These are phyloP conservation scores for Noctua pronuba DNA, from an alignment of 2,888 invertebrate genomes.

Conservation along the genomic window DNA sequence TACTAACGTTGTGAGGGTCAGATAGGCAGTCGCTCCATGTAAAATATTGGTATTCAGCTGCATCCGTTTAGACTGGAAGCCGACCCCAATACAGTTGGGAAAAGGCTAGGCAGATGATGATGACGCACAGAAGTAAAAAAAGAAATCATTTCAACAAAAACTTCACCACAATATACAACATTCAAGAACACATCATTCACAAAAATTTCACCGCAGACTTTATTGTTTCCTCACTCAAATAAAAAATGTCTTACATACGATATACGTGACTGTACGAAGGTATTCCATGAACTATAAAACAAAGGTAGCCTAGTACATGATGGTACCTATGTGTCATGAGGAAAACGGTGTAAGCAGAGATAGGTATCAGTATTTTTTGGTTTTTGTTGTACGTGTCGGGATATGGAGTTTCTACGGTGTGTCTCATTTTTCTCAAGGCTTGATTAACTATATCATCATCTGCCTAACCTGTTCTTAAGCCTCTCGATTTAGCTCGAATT, in stretches of 20 bases:
- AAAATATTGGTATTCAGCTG: too few relatives aligned
- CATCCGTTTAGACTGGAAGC: too few relatives aligned
- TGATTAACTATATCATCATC: not conserved
- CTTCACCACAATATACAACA: constrained; percentile 23
- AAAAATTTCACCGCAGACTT: constrained; percentile 50
- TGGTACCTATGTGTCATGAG: constrained; percentile 43
- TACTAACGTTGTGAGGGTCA: too few relatives aligned
- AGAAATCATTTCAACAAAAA: not conserved
- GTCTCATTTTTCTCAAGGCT: not conserved
- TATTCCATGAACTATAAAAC: constrained; percentile 47
- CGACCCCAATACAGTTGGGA: too few relatives aligned
- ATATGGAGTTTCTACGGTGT: constrained; percentile 5
- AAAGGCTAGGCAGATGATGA: too few relatives aligned
- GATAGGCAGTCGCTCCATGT: too few relatives aligned
- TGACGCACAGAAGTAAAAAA: too few relatives aligned
- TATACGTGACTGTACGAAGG: constrained; percentile 51
- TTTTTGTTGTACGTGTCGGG: constrained; percentile 36
- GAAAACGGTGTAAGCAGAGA: constrained; percentile 26
- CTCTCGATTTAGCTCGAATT: too few relatives aligned
- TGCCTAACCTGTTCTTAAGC: not conserved
- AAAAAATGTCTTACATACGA: constrained; percentile 45
- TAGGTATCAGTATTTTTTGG: constrained; percentile 25
- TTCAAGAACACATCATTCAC: constrained; percentile 16
- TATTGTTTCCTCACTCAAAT: constrained; percentile 46
- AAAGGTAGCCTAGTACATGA: constrained; percentile 52